Evolutionary conservation across 35 echinoderm and acorn worm species (phyloP).

Genomic region (Heliocidaris erythrogramma): DNA sequence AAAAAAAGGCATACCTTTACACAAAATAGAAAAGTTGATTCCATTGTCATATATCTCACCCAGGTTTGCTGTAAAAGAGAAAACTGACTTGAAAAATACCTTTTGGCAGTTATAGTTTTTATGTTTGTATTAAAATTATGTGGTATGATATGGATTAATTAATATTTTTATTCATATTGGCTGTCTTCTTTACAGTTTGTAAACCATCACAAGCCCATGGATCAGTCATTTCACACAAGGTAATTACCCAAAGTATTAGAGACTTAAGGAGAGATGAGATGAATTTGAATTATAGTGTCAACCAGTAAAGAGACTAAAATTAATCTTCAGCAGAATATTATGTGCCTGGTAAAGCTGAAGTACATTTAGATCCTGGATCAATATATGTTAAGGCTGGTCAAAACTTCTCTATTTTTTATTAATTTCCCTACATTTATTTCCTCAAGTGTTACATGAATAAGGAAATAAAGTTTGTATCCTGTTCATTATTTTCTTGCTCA

Average conservation of each 20-base stretch:
- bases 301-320: neutral
- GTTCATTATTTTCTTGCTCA: neutral
- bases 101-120: too few species aligned
- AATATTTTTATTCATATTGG: too few species aligned
- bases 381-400: neutral
- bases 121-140: too few species aligned
- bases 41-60: too few species aligned
- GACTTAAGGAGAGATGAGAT: neutral
- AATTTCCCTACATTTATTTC: neutral
- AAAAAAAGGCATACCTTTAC: too few species aligned
- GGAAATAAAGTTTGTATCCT: neutral
- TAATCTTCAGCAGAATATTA: neutral
- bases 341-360: too few species aligned
- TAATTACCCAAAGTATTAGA: slow-evolving; percentile 43
- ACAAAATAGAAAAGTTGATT: too few species aligned
- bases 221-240: slow-evolving; percentile 93
- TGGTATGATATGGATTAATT: too few species aligned
- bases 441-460: neutral
- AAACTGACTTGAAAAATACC: too few species aligned
- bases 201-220: slow-evolving; percentile 95
- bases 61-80: too few species aligned
- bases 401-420: neutral
- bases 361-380: neutral
- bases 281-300: neutral
- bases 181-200: slow-evolving; percentile 74